These are phyloP conservation scores for Drosophila nigricruria DNA, from an alignment of 2,888 invertebrate species.

Conservation along the genomic window DNA sequence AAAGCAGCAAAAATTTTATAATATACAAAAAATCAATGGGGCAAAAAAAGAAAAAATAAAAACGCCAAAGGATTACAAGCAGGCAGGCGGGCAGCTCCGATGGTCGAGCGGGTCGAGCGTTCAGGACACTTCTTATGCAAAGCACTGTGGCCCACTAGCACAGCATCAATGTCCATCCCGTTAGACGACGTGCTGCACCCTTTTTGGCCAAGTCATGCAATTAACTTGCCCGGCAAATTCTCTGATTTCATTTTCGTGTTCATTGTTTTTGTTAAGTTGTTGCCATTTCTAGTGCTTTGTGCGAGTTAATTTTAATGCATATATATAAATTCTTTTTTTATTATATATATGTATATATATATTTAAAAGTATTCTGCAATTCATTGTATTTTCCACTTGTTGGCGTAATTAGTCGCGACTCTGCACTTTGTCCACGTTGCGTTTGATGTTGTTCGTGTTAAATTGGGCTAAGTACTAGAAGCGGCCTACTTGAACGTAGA, in stretches of 20 bases:
- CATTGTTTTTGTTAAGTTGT: conserved; percentile 58
- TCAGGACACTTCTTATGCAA: conserved; percentile 61
- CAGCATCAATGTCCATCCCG: not conserved
- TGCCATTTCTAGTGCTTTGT: conserved; percentile 55
- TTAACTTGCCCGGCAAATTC: conserved; percentile 68
- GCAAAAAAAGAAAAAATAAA: conserved; percentile 4
- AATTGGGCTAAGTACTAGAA: conserved; percentile 63
- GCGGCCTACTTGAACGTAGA: conserved; percentile 12
- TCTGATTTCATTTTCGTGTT: conserved; percentile 51
- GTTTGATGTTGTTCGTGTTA: conserved; percentile 64
- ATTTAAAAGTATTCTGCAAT: conserved; percentile 1
- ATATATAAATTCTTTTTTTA: not conserved
- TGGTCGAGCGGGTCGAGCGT: conserved; percentile 45
- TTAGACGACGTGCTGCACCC: not conserved
- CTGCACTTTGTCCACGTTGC: conserved; percentile 34
- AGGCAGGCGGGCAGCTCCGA: conserved; percentile 20
- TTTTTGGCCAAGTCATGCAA: conserved; percentile 51
- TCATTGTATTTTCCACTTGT: conserved; percentile 45
- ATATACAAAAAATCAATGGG: conserved; percentile 77
- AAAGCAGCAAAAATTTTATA: conserved; percentile 81
- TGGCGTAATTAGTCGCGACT: conserved; percentile 69
- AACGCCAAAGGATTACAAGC: conserved; percentile 58
- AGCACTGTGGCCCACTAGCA: conserved; percentile 53
- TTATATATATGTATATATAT: not conserved
- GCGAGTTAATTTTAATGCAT: conserved; percentile 70